phyloP scores from a whole-genome alignment of 2,113 vertebrate genomes.

The Neodontobutis hainanensis region DNA sequence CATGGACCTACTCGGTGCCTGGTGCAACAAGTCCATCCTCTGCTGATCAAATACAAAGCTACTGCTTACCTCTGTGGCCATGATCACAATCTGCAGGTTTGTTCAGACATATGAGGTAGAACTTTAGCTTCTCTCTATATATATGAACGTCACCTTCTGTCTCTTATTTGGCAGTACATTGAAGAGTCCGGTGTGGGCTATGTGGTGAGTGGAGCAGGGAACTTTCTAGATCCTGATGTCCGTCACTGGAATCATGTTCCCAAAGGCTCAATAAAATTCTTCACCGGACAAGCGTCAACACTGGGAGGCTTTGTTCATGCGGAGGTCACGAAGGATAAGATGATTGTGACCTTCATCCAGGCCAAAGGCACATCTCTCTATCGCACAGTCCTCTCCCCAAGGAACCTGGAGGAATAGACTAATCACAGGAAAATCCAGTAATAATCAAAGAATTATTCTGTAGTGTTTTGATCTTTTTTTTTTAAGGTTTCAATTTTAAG shows the following conservation, averaged over 20 bases:
- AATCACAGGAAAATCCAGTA: background rate
- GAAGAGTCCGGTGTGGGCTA: slow-evolving; percentile 83
- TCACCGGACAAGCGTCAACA: slow-evolving; percentile 78
- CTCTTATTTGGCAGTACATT: slow-evolving; percentile 78
- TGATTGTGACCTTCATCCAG: slow-evolving; percentile 84
- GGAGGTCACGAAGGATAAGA: slow-evolving; percentile 80
- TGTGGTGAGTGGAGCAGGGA: slow-evolving; percentile 89
- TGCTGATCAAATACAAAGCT: slow-evolving; percentile 82
- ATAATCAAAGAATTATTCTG: too few species aligned
- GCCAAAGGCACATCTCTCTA: slow-evolving; percentile 86
- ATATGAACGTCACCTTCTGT: background rate
- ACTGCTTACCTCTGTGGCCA: slow-evolving; percentile 90
- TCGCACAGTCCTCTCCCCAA: slow-evolving; percentile 79
- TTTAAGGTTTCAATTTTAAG: background rate
- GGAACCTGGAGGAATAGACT: slow-evolving; percentile 33
- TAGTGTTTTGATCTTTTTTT: too few species aligned
- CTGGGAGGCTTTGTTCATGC: slow-evolving; percentile 86
- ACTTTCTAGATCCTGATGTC: slow-evolving; percentile 86
- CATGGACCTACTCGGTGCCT: slow-evolving; percentile 89
- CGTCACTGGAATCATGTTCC: slow-evolving; percentile 81
- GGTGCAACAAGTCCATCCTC: slow-evolving; percentile 78
- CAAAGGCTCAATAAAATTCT: slow-evolving; percentile 84
- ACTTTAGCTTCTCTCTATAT: too few species aligned
- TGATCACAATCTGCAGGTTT: slow-evolving; percentile 92
- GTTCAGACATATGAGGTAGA: background rate